These are phyloP conservation scores for Malurus cyaneus DNA, from an alignment of 2,113 vertebrate genomes.

Conservation along the genomic window DNA sequence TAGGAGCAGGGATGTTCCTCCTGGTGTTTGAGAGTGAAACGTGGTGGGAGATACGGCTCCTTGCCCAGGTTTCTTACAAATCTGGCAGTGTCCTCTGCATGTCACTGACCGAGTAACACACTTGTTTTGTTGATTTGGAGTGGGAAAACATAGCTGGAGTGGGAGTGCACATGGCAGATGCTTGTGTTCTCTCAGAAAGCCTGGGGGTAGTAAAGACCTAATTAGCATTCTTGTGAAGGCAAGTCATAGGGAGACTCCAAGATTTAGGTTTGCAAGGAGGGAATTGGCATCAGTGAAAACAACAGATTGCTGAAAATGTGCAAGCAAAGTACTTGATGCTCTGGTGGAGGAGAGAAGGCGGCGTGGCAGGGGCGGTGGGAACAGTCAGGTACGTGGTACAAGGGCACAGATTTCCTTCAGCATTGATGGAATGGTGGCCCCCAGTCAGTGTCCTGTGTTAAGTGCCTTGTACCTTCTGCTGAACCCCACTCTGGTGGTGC, in stretches of 20 bases:
- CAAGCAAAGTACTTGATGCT: slow-evolving; percentile 1
- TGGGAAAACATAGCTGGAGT: slow-evolving; percentile 13
- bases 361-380: background rate
- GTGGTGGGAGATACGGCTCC: background rate
- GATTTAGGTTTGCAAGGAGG: slow-evolving; percentile 1
- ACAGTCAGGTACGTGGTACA: background rate
- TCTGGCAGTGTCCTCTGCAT: background rate
- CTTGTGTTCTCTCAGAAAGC: slow-evolving; percentile 51
- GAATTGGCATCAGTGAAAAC: background rate
- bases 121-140: slow-evolving; percentile 44
- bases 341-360: background rate
- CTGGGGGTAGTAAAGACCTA: slow-evolving; percentile 48
- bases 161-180: slow-evolving; percentile 46
- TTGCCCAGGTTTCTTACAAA: background rate
- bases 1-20: background rate
- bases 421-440: rapidly evolving
- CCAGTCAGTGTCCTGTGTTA: rapidly evolving
- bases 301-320: slow-evolving; percentile 39
- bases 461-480: background rate
- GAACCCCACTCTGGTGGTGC: background rate
- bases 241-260: slow-evolving; percentile 17
- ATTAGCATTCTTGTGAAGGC: slow-evolving; percentile 51
- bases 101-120: slow-evolving; percentile 52
- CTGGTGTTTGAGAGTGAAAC: rapidly evolving
- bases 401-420: background rate